phyloP scores from a whole-genome alignment of 1,140 invertebrate species.

The Drosophila biarmipes region DNA sequence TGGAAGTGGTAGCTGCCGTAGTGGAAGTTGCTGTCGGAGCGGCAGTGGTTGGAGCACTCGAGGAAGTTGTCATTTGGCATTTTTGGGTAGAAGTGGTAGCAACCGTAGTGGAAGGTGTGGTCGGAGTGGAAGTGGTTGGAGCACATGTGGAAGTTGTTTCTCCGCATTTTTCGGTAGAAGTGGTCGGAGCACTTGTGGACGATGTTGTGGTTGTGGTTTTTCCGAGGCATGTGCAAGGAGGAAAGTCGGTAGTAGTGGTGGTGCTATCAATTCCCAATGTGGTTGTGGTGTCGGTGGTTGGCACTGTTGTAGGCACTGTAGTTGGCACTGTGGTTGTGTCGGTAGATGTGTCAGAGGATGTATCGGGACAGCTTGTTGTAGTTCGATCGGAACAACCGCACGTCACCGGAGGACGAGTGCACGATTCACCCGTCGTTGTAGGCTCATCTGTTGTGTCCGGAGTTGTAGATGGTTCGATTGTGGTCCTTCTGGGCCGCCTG shows the following conservation, averaged over 20 bases:
- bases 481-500: too few species aligned
- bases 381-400: not conserved
- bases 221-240: not conserved
- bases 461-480: too few species aligned
- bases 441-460: constrained; percentile 7
- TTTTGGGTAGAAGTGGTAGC: too few species aligned
- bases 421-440: not conserved
- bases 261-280: not conserved
- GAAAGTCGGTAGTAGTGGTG: not conserved
- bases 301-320: not conserved
- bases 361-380: not conserved
- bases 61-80: too few species aligned
- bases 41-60: too few species aligned
- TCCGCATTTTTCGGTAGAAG: not conserved
- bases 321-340: not conserved
- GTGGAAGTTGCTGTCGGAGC: too few species aligned
- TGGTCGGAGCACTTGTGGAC: not conserved
- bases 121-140: not conserved
- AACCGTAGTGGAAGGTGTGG: too few species aligned
- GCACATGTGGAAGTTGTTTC: not conserved
- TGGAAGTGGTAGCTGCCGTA: too few species aligned
- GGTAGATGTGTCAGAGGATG: not conserved
- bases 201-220: not conserved
- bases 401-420: not conserved
- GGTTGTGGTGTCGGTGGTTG: not conserved